Percentiles rank a stretch among this genome's conserved stretches.
Evolutionary conservation across 2,888 invertebrate genomes (phyloP).

Genomic region (Tachina lurida): DNA sequence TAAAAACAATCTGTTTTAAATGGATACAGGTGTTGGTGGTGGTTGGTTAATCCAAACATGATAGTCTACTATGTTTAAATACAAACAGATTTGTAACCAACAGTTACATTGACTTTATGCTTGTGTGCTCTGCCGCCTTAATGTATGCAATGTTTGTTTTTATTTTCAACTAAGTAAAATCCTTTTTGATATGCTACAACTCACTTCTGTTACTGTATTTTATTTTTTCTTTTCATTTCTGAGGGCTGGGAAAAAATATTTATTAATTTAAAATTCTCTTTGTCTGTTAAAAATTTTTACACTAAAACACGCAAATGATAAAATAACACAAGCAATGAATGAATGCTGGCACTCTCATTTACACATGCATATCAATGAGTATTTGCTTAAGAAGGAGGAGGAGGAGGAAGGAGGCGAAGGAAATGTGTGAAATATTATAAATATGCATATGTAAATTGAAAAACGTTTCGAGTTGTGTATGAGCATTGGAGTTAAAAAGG

Average conservation of each 20-base stretch:
- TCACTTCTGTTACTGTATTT: background rate
- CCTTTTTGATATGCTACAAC: constrained; percentile 35
- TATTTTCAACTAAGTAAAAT: background rate
- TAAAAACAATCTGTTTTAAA: constrained; percentile 37
- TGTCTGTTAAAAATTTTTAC: constrained; percentile 69
- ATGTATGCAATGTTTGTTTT: constrained; percentile 2
- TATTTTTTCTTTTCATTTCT: constrained; percentile 4
- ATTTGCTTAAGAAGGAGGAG: background rate
- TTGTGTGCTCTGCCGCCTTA: background rate
- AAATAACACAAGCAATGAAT: constrained; percentile 39
- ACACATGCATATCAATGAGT: constrained; percentile 32
- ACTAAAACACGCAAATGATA: constrained; percentile 60
- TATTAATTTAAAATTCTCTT: constrained; percentile 71
- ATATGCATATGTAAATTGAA: constrained; percentile 70
- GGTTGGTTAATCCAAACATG: constrained; percentile 36
- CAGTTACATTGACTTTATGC: constrained; percentile 50
- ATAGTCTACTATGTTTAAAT: constrained; percentile 6
- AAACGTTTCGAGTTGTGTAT: constrained; percentile 14
- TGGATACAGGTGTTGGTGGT: constrained; percentile 47
- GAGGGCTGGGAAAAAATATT: constrained; percentile 38
- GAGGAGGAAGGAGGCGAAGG: background rate
- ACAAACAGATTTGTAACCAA: constrained; percentile 62
- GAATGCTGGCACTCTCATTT: constrained; percentile 50
- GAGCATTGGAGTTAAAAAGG: background rate
- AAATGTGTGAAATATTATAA: constrained; percentile 50